Base-by-base conservation (phyloP, 2,113 vertebrate species). In the Cyprinodon variegatus region DNA sequence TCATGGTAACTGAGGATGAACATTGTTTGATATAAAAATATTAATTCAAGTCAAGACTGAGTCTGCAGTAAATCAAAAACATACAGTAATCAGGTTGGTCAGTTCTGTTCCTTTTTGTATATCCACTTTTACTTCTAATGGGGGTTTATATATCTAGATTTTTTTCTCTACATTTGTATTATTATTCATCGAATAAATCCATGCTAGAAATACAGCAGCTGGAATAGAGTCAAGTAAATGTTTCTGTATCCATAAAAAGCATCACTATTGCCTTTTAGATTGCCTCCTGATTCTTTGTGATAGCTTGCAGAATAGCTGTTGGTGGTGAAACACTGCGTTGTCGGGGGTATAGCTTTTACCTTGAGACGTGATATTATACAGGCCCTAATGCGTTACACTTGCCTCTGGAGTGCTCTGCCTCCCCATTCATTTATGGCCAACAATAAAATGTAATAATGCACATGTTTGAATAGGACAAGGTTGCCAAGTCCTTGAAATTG, bases 401-500 rank as follows among this genome's bases (percentile, higher is more conserved):
- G 70, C 77, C 88, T 89, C 88, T 71, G 45, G 86, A 90, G 87
- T 71, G 79, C 83, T 88, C 84, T 64, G 81, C 81, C 83, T 83
- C 86, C 61, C 88, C 82, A 79, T 87, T 94, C 86, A 88, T 91
- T 88, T 91, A 80, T 89, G 77, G 81, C 79, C 86, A 85, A 88
- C 87, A 92, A 88, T 92, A 88, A 93, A 92, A 88, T 76, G 77
- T 89, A 87, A 89, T 92, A 92, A 91, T 92, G 81, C 77, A 84
- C 83, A 82, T 60, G 74, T 88, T 92, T 88, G 89, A 92, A 88
- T 86, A 84, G 84, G 67, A 92, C 90, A 93, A 93, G 92, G 90
- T 93, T 90, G 89, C 81, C 75, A 89, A 90, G 92, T 91, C 91
- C 91, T 94, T 93, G 91, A 91, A 90, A 92, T 91, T 84, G 81